Conservation (phyloP, 2,113 vertebrate species). For the Coracopsis vasa region DNA sequence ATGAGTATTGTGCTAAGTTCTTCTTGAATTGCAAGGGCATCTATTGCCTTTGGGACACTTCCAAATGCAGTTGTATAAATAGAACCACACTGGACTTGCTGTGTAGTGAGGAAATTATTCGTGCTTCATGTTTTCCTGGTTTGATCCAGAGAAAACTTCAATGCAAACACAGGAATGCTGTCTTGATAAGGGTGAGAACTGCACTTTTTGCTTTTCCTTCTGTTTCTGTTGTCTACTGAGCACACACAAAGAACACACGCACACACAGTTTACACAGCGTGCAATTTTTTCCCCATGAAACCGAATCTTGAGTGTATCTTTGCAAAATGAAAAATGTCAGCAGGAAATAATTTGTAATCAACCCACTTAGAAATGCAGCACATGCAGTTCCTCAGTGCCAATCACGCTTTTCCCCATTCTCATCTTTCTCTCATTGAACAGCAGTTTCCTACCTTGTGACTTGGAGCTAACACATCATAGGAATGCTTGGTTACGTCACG, state of each 20-base stretch:
- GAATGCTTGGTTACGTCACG: background rate
- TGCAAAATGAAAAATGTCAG: background rate
- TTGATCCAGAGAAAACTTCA: background rate
- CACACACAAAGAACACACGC: background rate
- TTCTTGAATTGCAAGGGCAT: conserved; percentile 1
- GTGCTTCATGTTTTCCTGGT: background rate
- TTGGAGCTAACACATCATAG: background rate
- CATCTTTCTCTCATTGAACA: background rate
- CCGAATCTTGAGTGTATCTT: background rate
- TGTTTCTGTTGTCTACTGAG: background rate
- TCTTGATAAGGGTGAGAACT: background rate
- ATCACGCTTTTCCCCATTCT: background rate
- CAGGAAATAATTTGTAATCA: background rate
- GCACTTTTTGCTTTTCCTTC: accelerated
- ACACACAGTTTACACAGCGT: background rate
- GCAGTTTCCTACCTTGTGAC: background rate
- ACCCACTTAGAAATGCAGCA: background rate
- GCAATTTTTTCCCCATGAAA: background rate
- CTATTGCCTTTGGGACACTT: background rate
- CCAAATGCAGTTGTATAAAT: conserved; percentile 36
- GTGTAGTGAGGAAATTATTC: background rate
- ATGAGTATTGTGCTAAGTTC: background rate
- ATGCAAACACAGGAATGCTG: background rate
- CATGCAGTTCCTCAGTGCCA: background rate
- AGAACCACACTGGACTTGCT: background rate